These are phyloP conservation scores for Grammomys dolichurus DNA, from an alignment of 2,113 vertebrate genomes.

Conservation along the genomic window DNA sequence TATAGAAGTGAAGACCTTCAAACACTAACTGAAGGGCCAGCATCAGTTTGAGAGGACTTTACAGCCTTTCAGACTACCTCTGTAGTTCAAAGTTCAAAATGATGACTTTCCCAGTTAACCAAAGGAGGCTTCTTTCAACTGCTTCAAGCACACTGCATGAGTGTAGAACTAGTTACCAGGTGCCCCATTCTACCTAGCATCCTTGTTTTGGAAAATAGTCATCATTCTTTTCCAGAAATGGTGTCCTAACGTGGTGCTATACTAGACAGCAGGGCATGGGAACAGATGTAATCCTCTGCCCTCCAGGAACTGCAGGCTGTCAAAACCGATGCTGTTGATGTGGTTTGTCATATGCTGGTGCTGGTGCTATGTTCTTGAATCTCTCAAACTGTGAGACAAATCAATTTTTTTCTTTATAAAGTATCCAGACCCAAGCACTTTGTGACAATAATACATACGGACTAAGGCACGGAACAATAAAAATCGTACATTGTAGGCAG, in stretches of 20 bases:
- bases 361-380: neutral
- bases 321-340: neutral
- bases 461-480: neutral
- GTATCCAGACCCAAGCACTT: neutral
- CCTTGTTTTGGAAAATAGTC: neutral
- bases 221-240: neutral
- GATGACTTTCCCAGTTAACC: neutral
- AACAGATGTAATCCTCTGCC: neutral
- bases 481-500: neutral
- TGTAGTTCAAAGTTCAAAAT: neutral
- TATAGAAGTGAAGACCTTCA: neutral
- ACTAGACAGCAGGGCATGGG: neutral
- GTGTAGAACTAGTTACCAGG: neutral
- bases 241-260: no score
- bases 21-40: neutral
- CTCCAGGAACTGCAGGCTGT: neutral
- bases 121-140: neutral
- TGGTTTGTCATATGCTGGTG: neutral
- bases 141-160: neutral
- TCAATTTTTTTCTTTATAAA: neutral
- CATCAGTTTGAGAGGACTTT: neutral
- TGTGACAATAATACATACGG: neutral
- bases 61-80: neutral
- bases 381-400: neutral
- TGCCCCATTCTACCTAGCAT: neutral